phyloP scores from a whole-genome alignment of 2,113 vertebrate species.

The Cairina moschata region DNA sequence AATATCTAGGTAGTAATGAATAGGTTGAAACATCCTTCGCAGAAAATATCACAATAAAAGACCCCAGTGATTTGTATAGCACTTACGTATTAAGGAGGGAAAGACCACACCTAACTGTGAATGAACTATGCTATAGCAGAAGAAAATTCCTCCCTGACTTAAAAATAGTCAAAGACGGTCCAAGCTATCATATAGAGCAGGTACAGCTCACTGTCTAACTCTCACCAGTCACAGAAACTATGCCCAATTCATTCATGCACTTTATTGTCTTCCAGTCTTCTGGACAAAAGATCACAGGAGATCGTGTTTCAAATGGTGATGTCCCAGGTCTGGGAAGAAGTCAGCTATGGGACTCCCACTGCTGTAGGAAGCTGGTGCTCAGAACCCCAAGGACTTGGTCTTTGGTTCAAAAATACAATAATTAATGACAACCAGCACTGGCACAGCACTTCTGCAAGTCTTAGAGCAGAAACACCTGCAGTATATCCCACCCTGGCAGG shows the following conservation, averaged over 20 bases:
- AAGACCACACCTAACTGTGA: not conserved
- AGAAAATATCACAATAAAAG: not conserved
- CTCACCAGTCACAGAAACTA: not conserved
- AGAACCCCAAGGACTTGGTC: not conserved
- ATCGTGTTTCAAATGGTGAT: not conserved
- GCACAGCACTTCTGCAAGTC: not conserved
- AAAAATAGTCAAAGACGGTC: not conserved
- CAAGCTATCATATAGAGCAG: not conserved
- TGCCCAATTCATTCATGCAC: not conserved
- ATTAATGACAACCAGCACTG: not conserved
- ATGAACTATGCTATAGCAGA: not conserved
- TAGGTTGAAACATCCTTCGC: not conserved
- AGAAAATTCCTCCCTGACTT: not conserved
- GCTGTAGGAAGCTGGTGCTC: not conserved
- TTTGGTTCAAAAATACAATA: not conserved
- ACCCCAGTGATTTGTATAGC: not conserved
- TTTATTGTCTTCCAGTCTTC: not conserved
- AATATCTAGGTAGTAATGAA: not conserved
- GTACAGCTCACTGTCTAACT: not conserved
- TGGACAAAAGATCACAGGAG: not conserved
- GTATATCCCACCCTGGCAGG: constrained; percentile 13
- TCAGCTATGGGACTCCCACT: not conserved
- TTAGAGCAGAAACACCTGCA: not conserved
- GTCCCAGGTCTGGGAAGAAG: not conserved
- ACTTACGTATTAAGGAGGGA: not conserved